phyloP scores from a whole-genome alignment of 1,140 invertebrate species.

The Pogonomyrmex californicus region DNA sequence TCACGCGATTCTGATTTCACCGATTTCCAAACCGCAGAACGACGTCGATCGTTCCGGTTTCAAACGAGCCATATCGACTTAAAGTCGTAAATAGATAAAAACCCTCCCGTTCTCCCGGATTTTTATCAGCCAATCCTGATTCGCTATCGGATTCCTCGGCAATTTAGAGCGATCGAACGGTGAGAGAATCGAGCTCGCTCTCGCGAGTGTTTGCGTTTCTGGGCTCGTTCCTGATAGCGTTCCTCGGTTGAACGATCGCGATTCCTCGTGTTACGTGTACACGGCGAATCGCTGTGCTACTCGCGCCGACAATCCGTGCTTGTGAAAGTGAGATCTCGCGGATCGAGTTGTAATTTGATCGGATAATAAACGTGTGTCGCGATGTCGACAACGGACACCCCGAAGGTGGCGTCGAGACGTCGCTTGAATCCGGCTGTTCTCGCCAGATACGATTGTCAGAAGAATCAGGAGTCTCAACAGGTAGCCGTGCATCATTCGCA shows the following conservation, averaged over 20 bases:
- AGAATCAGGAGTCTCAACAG: conserved; percentile 65
- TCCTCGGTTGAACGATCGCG: not conserved
- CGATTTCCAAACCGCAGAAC: not conserved
- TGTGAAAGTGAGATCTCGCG: not conserved
- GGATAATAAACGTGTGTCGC: not conserved
- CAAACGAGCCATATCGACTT: not conserved
- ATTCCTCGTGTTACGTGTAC: not conserved
- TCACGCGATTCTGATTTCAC: not conserved
- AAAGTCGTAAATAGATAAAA: not conserved
- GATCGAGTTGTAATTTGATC: not conserved
- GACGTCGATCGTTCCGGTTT: not conserved
- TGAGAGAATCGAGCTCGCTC: not conserved
- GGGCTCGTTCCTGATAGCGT: not conserved
- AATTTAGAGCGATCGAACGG: not conserved
- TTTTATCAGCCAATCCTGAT: conserved; percentile 3
- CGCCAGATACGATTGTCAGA: conserved; percentile 74
- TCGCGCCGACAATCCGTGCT: not conserved
- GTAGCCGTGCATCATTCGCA: conserved; percentile 48
- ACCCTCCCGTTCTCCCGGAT: not conserved
- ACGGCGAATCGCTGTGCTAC: not conserved
- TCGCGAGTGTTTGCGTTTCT: not conserved
- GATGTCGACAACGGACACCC: conserved; percentile 43
- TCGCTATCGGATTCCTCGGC: not conserved
- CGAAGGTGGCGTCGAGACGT: conserved; percentile 65
- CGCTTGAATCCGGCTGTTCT: conserved; percentile 80